Base-by-base conservation (phyloP, 2,888 invertebrate genomes). In the Aphidius colemani region DNA sequence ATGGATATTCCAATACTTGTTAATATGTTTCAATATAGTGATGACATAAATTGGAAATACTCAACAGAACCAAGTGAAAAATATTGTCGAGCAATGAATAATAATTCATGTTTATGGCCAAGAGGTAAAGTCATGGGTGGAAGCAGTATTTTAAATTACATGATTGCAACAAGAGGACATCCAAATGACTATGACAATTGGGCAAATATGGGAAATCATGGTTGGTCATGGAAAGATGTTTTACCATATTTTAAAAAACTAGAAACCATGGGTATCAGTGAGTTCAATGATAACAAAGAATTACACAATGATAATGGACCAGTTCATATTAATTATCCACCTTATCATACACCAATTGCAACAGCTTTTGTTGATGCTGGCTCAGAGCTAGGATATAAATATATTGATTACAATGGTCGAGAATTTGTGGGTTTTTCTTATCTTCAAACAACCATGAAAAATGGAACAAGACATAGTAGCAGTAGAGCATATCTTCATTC, bases 101-200 rank as follows among this genome's bases (percentile, higher is more conserved):
- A 78, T 13, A 72, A 73, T 0, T 74, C 72, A 53, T 84, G 83
- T 67, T 75, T 72, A 0, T 79, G 78, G 71, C 81, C 85, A 0
- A 72, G 84, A 55, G 94, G 94, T 4, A 93, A 91, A 79, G 91
- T 92, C 0, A 86, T 95, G 76, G 95, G 95, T 7, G 95, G 95
- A 2, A 89, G 89, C 7, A 91, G 91, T 67, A 89, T 91, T 0
- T 83, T 94, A 8, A 94, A 94, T 77, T 90, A 89, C 72, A 93
- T 95, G 93, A 88, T 91, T 73, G 92, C 91, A 73, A 90, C 90
- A 0, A 83, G 92, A 67, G 93, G 91, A 9, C 86, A 89, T 71
- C 85, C 86, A 0, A 81, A 84, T 5, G 94, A 95, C 75, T 95
- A 91, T 77, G 90, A 94, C 74, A 82, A 85, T 6, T 95, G 95